Percentiles rank a stretch among this genome's conserved stretches.
These are phyloP conservation scores for Drosophila aldrichi DNA, from an alignment of 2,888 invertebrate species.

Conservation along the genomic window DNA sequence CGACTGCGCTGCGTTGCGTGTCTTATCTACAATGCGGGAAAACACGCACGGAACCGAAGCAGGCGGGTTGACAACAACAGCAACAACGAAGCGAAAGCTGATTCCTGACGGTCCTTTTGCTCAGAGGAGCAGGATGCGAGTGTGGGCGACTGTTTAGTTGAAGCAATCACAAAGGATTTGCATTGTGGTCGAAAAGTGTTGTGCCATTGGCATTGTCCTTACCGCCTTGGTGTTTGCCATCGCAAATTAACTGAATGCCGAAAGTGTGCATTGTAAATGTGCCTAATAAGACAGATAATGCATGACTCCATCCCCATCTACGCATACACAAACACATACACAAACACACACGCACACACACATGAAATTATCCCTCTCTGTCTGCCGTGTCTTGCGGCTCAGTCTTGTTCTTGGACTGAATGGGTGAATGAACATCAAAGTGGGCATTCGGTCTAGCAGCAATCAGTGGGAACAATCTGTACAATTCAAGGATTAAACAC, in stretches of 20 bases:
- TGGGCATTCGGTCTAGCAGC: background rate
- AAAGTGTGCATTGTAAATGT: conserved; percentile 20
- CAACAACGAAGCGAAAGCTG: conserved; percentile 25
- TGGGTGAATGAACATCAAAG: background rate
- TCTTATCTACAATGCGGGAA: conserved; percentile 78
- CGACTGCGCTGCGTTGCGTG: conserved; percentile 70
- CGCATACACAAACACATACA: background rate
- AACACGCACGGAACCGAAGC: conserved; percentile 75
- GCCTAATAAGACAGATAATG: conserved; percentile 31
- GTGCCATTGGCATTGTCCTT: conserved; percentile 42
- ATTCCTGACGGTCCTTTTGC: conserved; percentile 24
- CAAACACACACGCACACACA: too few relatives aligned
- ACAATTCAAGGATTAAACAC: background rate
- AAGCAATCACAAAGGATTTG: conserved; percentile 56
- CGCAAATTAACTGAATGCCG: conserved; percentile 42
- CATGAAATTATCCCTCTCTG: background rate
- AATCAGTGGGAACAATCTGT: background rate
- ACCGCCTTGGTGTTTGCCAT: conserved; percentile 16
- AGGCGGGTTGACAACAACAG: conserved; percentile 52
- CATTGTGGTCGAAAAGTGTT: conserved; percentile 55
- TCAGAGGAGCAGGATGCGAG: background rate
- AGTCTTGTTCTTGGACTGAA: background rate
- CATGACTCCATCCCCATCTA: conserved; percentile 8
- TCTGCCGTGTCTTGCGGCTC: conserved; percentile 1
- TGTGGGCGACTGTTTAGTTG: conserved; percentile 23